phyloP scores from a whole-genome alignment of 2,113 vertebrate genomes.

The Sceloporus undulatus region DNA sequence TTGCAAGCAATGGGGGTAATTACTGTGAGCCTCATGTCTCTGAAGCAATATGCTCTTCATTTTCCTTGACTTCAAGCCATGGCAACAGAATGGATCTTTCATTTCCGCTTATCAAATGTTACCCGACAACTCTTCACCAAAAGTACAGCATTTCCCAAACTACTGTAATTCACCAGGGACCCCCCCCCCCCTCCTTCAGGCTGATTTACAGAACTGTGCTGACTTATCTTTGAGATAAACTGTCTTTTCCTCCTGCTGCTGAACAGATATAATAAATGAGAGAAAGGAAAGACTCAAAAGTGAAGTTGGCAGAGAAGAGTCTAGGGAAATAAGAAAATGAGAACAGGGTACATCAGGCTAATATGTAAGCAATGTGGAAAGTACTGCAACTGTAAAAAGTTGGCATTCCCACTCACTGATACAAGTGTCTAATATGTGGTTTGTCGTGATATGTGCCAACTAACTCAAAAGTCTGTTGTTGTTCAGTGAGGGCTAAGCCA shows the following conservation, averaged over 20 bases:
- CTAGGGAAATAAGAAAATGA: not conserved
- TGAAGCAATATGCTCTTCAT: constrained; percentile 1
- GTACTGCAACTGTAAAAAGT: not conserved
- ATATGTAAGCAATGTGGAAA: not conserved
- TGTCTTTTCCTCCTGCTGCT: constrained; percentile 50
- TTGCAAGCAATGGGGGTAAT: not conserved
- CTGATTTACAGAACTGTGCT: not conserved
- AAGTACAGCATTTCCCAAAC: constrained; percentile 12
- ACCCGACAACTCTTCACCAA: constrained; percentile 7
- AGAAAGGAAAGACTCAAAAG: not conserved
- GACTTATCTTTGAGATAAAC: constrained; percentile 33
- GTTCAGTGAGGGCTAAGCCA: not conserved
- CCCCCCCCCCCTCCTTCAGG: not conserved
- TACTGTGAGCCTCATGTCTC: not conserved
- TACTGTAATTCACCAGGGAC: constrained; percentile 28
- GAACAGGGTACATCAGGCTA: not conserved
- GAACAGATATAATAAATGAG: not conserved
- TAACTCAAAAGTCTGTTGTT: not conserved
- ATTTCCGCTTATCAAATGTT: constrained; percentile 2
- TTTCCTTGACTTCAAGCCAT: not conserved
- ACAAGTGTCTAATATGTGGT: not conserved
- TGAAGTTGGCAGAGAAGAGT: not conserved
- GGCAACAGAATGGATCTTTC: constrained; percentile 20
- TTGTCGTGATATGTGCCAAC: not conserved
- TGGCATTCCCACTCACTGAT: not conserved